Evolutionary conservation across 1,140 invertebrate species (phyloP).

Genomic region (Drosophila nebulosa): DNA sequence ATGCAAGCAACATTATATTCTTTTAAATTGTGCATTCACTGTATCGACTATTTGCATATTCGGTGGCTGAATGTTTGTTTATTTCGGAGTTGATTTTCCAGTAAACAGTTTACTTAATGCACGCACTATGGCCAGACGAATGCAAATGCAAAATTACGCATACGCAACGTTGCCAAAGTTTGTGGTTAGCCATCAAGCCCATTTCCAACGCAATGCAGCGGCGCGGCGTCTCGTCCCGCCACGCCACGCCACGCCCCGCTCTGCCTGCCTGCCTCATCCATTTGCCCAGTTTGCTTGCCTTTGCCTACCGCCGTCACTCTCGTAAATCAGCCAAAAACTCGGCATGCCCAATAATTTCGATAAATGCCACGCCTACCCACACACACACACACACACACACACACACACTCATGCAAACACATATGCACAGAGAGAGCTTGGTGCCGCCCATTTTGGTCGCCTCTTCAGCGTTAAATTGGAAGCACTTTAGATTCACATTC

Average conservation of each 20-base stretch:
- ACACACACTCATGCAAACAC: background rate
- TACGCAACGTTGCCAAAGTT: constrained; percentile 69
- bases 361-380: constrained; percentile 54
- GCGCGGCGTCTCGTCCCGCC: background rate
- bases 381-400: constrained; percentile 2
- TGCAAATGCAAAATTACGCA: constrained; percentile 70
- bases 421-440: background rate
- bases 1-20: no score
- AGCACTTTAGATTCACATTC: constrained; percentile 77
- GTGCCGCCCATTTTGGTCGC: constrained; percentile 6
- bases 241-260: background rate
- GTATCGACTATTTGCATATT: constrained; percentile 47
- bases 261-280: background rate
- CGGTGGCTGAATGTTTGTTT: constrained; percentile 71
- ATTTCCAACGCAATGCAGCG: background rate
- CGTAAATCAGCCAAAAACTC: background rate
- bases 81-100: constrained; percentile 80
- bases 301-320: background rate
- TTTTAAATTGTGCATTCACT: background rate
- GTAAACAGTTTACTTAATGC: constrained; percentile 79
- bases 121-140: constrained; percentile 37
- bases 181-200: constrained; percentile 51
- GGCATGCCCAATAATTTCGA: constrained; percentile 60
- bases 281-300: background rate
- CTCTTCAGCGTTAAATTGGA: constrained; percentile 70